Evolutionary conservation across 2,888 invertebrate species (phyloP).

Genomic region (Neoscelio sp.): DNA sequence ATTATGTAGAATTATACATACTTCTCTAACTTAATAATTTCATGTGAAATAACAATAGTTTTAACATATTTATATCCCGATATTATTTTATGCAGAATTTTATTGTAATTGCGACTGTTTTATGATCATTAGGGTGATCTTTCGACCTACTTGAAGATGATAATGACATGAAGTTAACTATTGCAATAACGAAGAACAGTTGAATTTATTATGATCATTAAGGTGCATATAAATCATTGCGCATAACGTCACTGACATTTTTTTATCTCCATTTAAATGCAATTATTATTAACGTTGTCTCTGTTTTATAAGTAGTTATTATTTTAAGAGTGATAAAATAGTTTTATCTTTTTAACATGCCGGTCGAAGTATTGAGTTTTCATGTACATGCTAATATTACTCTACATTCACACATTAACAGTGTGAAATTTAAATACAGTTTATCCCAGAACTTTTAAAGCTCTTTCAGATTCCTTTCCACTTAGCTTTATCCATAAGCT

Average conservation of each 20-base stretch:
- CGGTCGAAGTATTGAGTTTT: neutral
- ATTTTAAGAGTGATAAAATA: neutral
- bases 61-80: too few species aligned
- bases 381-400: conserved; percentile 15
- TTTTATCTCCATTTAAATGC: too few species aligned
- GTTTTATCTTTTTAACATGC: neutral
- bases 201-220: too few species aligned
- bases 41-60: too few species aligned
- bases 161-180: too few species aligned
- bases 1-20: too few species aligned
- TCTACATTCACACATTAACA: conserved; percentile 21
- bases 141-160: too few species aligned
- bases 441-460: conserved; percentile 13
- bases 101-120: too few species aligned
- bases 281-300: neutral
- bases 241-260: neutral
- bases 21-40: too few species aligned
- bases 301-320: neutral
- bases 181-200: too few species aligned
- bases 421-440: conserved; percentile 18
- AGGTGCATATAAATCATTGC: neutral
- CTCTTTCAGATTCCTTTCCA: conserved; percentile 9
- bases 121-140: too few species aligned
- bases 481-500: neutral
- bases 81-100: too few species aligned